phyloP scores from a whole-genome alignment of 2,888 invertebrate genomes.

The Biston stratarius region DNA sequence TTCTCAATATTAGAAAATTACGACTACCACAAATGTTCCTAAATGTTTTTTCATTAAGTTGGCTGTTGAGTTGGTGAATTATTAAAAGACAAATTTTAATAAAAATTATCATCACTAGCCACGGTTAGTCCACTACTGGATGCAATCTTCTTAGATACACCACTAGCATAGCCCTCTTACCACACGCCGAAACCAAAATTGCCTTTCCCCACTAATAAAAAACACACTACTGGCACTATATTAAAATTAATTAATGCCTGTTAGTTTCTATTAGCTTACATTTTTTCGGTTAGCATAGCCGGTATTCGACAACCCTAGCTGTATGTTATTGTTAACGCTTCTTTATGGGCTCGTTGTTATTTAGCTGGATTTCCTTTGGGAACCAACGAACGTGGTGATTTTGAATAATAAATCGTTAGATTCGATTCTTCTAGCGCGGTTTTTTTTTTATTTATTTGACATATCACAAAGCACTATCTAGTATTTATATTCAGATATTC shows the following conservation, averaged over 20 bases:
- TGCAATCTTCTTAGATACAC: background rate
- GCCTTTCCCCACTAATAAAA: too few relatives aligned
- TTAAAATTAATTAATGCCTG: too few relatives aligned
- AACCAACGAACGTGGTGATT: slow-evolving; percentile 14
- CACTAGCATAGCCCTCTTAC: too few relatives aligned
- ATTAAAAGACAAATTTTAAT: background rate
- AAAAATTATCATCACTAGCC: background rate
- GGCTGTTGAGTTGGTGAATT: too few relatives aligned
- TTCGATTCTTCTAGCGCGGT: background rate
- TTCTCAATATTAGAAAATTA: background rate
- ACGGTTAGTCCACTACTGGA: background rate
- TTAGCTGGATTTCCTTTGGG: slow-evolving; percentile 48
- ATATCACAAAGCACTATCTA: background rate
- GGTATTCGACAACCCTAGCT: slow-evolving; percentile 8
- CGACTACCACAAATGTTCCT: background rate
- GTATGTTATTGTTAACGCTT: slow-evolving; percentile 52
- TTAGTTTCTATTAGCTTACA: background rate
- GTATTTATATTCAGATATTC: background rate
- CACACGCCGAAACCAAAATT: too few relatives aligned
- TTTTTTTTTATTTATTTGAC: background rate
- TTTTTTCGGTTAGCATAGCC: too few relatives aligned
- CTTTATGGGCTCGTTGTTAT: slow-evolving; percentile 53
- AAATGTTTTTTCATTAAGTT: background rate
- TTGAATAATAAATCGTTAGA: slow-evolving; percentile 1
- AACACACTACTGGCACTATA: too few relatives aligned